phyloP scores from a whole-genome alignment of 2,113 vertebrate genomes.

The Sander lucioperca region DNA sequence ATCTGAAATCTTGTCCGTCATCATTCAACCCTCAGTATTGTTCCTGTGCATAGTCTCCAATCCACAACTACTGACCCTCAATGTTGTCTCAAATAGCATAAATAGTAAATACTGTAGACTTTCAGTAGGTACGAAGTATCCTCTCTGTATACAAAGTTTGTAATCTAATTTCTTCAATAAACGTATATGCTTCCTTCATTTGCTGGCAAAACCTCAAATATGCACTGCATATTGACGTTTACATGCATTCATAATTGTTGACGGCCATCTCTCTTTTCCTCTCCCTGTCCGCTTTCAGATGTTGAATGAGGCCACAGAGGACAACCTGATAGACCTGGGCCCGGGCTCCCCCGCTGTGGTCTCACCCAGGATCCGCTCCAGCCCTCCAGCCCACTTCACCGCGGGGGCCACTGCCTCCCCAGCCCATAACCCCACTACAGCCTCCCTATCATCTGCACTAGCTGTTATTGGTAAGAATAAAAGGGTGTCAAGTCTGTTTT shows the following conservation, averaged over 20 bases:
- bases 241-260: background rate
- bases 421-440: slow-evolving; percentile 22
- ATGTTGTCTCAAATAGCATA: slow-evolving; percentile 16
- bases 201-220: background rate
- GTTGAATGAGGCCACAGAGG: slow-evolving; percentile 92
- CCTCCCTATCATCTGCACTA: slow-evolving; percentile 90
- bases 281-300: slow-evolving; percentile 80
- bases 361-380: slow-evolving; percentile 88
- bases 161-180: background rate
- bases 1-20: slow-evolving; percentile 26
- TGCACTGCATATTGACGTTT: background rate
- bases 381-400: slow-evolving; percentile 51
- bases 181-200: background rate
- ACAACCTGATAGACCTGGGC: slow-evolving; percentile 97
- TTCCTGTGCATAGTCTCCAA: slow-evolving; percentile 1
- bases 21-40: slow-evolving; percentile 14
- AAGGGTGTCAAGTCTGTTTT: background rate
- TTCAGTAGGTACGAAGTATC: slow-evolving; percentile 7
- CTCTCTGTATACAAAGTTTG: background rate
- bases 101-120: slow-evolving; percentile 28
- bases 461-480: slow-evolving; percentile 89
- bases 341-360: slow-evolving; percentile 96
- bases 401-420: slow-evolving; percentile 54
- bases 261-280: background rate
- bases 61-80: slow-evolving; percentile 14